A percentile compares a stretch with the other conserved stretches of the same genome.
phyloP scores from a whole-genome alignment of 2,888 invertebrate genomes.

The Nephrotoma flavescens region DNA sequence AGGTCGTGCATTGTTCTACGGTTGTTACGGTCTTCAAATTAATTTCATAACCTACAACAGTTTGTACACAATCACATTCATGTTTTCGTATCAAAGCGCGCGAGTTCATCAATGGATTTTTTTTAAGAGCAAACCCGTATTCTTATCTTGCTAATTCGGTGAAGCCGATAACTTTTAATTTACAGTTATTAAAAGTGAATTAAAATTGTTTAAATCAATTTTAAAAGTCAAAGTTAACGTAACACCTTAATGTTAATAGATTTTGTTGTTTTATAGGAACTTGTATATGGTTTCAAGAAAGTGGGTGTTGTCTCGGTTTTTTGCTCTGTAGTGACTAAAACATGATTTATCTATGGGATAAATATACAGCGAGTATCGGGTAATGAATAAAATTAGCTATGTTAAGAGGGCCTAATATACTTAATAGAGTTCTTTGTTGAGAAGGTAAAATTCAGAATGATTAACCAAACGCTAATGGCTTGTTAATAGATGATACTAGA shows the following conservation, averaged over 20 bases:
- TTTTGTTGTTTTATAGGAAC: neutral
- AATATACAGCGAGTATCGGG: too few relatives aligned
- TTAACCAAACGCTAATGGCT: too few relatives aligned
- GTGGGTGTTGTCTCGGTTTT: neutral
- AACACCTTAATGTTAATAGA: neutral
- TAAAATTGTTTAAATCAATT: neutral
- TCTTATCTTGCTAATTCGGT: neutral
- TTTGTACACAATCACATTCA: neutral
- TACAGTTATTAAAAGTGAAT: neutral
- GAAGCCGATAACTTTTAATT: neutral
- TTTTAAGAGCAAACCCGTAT: neutral
- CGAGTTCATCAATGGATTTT: neutral
- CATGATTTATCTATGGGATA: too few relatives aligned
- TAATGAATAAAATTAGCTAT: too few relatives aligned
- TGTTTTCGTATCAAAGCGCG: neutral
- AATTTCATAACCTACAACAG: neutral
- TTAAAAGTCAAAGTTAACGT: neutral
- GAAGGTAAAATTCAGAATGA: too few relatives aligned
- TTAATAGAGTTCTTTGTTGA: too few relatives aligned
- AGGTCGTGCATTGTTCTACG: neutral
- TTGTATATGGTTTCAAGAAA: neutral
- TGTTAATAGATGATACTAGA: too few relatives aligned
- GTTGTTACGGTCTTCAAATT: neutral
- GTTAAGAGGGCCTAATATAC: too few relatives aligned
- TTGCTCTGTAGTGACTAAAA: too few relatives aligned